A percentile compares a stretch with the other conserved stretches of the same genome.
These are phyloP conservation scores for Deilephila elpenor DNA, from an alignment of 2,888 invertebrate species.

Conservation along the genomic window DNA sequence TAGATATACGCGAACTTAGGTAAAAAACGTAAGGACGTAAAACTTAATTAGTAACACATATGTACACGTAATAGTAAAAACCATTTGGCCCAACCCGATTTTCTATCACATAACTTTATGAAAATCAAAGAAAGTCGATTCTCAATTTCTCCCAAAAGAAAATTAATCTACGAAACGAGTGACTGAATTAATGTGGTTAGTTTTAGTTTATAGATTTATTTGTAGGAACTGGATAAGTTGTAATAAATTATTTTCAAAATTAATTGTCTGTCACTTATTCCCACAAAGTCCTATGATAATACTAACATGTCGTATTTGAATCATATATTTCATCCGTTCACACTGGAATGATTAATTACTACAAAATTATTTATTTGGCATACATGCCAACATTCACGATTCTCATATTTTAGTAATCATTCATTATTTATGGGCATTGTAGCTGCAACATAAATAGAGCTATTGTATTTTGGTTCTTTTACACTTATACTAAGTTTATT, in stretches of 20 bases:
- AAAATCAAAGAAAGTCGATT: conserved; percentile 12
- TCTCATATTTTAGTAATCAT: neutral
- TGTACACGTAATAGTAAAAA: conserved; percentile 37
- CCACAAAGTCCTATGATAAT: conserved; percentile 14
- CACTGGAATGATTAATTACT: conserved; percentile 16
- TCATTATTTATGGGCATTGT: conserved; percentile 5
- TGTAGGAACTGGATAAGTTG: conserved; percentile 66
- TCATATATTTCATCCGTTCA: conserved; percentile 2
- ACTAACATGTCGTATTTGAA: conserved; percentile 5
- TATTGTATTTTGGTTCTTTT: conserved; percentile 23
- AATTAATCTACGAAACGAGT: conserved; percentile 48
- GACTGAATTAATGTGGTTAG: conserved; percentile 38
- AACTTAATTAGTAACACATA: conserved; percentile 36
- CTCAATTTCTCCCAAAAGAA: conserved; percentile 22
- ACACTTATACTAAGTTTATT: conserved; percentile 7
- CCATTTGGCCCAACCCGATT: conserved; percentile 39
- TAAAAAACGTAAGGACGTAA: neutral
- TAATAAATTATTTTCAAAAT: conserved; percentile 67
- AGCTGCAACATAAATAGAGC: conserved; percentile 17
- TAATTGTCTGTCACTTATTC: conserved; percentile 16
- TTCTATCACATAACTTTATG: conserved; percentile 40
- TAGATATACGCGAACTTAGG: conserved; percentile 1
- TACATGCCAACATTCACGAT: conserved; percentile 8
- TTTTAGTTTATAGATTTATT: conserved; percentile 35
- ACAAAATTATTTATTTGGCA: neutral